phyloP scores from a whole-genome alignment of 2,888 invertebrate species.

The Nephrotoma guestfalica region DNA sequence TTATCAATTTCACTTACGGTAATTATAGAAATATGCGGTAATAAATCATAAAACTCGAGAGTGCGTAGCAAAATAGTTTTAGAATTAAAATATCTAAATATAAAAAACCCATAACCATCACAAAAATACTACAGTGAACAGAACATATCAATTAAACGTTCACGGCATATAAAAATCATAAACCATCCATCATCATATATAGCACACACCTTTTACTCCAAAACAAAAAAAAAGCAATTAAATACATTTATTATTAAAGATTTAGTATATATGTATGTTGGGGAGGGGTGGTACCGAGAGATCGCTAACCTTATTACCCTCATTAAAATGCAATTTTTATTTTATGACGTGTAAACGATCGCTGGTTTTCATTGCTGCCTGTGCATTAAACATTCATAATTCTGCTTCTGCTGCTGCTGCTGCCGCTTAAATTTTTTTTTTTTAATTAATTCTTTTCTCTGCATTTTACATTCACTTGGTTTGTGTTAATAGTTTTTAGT shows the following conservation, averaged over 20 bases:
- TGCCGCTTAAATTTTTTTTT: not conserved
- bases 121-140: too few species aligned
- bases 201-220: not conserved
- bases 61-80: too few species aligned
- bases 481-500: not conserved
- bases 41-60: too few species aligned
- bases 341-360: not conserved
- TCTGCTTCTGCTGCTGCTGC: not conserved
- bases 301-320: not conserved
- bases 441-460: not conserved
- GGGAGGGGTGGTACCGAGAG: not conserved
- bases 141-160: not conserved
- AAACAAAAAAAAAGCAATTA: not conserved
- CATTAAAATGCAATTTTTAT: not conserved
- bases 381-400: not conserved
- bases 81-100: too few species aligned
- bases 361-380: not conserved
- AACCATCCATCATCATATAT: not conserved
- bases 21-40: too few species aligned
- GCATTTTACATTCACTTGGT: not conserved
- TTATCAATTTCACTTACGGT: too few species aligned
- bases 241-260: not conserved
- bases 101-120: too few species aligned
- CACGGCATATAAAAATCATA: not conserved
- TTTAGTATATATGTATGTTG: not conserved